Base-by-base conservation (phyloP, 2,797 vertebrate species). In the Botia almorhae region DNA sequence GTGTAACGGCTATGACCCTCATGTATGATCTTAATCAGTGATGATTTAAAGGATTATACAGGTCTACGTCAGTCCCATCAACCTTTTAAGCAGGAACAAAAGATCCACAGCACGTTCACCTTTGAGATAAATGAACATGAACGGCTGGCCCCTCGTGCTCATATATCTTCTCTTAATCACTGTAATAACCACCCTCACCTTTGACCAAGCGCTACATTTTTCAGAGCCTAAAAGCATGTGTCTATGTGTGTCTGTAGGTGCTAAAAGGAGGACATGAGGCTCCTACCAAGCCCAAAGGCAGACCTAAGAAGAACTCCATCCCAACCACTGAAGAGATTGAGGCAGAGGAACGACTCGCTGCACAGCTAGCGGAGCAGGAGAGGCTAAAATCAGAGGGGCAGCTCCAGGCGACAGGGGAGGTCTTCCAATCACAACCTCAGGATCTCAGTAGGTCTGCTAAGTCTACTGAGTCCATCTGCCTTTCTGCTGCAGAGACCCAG, bases 241-340 rank as follows among this genome's bases (percentile, higher is more conserved):
- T 79, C 12, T 53, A 10, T 46, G 43, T 46, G 61, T 78, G 63
- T 69, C 19, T 79, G 1, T 85, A 99, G 98, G 98, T 99, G 83
- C 93, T 99, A 80, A 99, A 99, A 93, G 98, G 98, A 82, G 98
- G 98, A 71, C 97, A 98, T 14, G 97, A 99, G 89, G 98, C 98
- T 60, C 98, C 98, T 13, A 99, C 97, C 0, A 99, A 99, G 87
- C 98, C 98, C 88, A 99, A 99, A 92, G 98, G 98, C 14, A 93
- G 98, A 73, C 98, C 98, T 19, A 99, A 99, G 93, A 99, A 99
- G 89, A 99, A 99, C 90, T 99, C 98, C 67, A 99, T 99, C 86
- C 98, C 98, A 86, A 96, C 96, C 11, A 98, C 96, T 0, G 98
- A 99, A 90, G 97, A 99, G 84, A 98, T 99, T 0, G 98, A 99